Conservation (phyloP, 2,888 invertebrate genomes). For the Osmoderma eremita region DNA sequence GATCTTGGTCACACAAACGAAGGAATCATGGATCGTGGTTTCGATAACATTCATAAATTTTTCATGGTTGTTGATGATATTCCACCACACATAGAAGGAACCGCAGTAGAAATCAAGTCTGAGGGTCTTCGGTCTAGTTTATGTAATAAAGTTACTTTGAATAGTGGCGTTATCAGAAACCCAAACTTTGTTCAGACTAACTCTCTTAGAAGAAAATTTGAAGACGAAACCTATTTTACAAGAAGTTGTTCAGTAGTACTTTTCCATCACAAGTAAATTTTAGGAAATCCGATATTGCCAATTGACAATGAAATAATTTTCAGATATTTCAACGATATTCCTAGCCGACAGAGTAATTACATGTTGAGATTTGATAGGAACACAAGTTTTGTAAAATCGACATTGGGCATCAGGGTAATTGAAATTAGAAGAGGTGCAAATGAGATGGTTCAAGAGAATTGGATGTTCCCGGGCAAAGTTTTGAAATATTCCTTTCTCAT, state of each 20-base stretch:
- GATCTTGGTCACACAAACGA: constrained; percentile 90
- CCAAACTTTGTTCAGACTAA: constrained; percentile 23
- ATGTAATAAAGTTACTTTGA: constrained; percentile 7
- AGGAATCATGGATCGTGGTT: constrained; percentile 94
- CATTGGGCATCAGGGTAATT: constrained; percentile 72
- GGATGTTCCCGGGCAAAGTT: constrained; percentile 70
- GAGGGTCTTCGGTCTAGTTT: neutral
- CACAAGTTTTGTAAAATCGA: constrained; percentile 68
- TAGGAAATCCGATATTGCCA: too few relatives aligned
- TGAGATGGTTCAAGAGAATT: constrained; percentile 71
- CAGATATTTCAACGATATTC: constrained; percentile 65
- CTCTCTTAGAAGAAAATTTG: constrained; percentile 52
- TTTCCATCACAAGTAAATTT: constrained; percentile 70
- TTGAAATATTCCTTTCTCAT: constrained; percentile 70
- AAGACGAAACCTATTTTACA: constrained; percentile 69
- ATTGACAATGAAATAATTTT: neutral
- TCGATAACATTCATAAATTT: constrained; percentile 79
- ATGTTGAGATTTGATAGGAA: constrained; percentile 57
- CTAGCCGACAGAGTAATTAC: constrained; percentile 34
- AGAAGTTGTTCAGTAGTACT: constrained; percentile 74
- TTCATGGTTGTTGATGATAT: constrained; percentile 20
- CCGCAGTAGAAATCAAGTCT: neutral
- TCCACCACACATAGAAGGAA: constrained; percentile 15
- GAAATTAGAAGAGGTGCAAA: constrained; percentile 72
- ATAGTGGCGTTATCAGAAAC: constrained; percentile 28